Base-by-base conservation (phyloP, 2,797 vertebrate genomes). In the Etheostoma nigrum region DNA sequence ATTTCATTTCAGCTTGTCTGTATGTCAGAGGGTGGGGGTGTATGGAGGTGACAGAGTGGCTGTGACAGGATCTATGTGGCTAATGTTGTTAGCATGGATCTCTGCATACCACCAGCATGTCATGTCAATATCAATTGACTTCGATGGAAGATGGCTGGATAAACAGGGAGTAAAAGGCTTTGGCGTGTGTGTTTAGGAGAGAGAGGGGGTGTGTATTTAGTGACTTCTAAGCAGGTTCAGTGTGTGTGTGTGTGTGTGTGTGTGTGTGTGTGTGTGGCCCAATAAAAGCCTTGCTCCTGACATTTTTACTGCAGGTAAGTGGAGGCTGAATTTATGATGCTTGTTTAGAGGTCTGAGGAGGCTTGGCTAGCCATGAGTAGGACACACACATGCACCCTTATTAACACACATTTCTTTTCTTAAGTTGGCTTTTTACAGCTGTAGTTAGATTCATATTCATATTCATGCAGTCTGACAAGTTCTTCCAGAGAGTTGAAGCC, bases 281-380 rank as follows among this genome's bases (percentile, higher is more conserved):
- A 89, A 90, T 93, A 92, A 93, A 94, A 87, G 77, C 69, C 78
- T 76, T 0, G 53, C 76, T 81, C 84, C 71, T 92, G 93, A 93
- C 92, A 85, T 87, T 93, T 94, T 93, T 93, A 93, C 88, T 89
- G 90, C 90, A 91, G 91, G 90, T 94, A 89, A 91, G 87, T 92
- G 83, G 88, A 89, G 77, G 72, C 72, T 88, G 84, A 86, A 94
- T 93, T 94, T 92, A 92, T 83, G 72, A 79, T 66, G 81, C 89
- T 83, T 92, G 88, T 93, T 92, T 92, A 88, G 88, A 89, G 82
- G 82, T 84, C 86, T 84, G 74, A 86, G 81, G 65, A 84, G 74
- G 67, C 81, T 88, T 71, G 75, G 71, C 83, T 83, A 48, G 75
- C 78, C 79, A 44, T 16, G 30, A 70, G 78, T 47, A 88, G 81